Evolutionary conservation across 2,888 invertebrate species (phyloP).

Genomic region (Mactromeris polynyma): DNA sequence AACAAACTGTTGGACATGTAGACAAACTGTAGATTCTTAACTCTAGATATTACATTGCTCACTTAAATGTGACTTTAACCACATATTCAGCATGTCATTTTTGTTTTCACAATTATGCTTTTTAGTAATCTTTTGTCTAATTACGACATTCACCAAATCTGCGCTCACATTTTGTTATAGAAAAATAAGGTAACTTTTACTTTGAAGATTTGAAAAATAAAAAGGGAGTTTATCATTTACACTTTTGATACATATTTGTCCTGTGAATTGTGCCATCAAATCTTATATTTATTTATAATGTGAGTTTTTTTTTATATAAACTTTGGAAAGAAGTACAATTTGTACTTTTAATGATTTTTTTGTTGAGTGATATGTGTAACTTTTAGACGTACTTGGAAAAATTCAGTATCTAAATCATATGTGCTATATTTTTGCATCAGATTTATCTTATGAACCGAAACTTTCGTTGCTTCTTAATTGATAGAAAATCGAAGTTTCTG

Average conservation of each 20-base stretch:
- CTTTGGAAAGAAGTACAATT: background rate
- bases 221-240: background rate
- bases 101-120: background rate
- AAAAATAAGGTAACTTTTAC: background rate
- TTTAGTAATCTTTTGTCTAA: background rate
- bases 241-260: background rate
- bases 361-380: background rate
- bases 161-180: background rate
- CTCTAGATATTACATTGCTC: too few relatives aligned
- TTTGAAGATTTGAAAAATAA: background rate
- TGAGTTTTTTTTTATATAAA: background rate
- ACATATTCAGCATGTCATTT: background rate
- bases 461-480: too few relatives aligned
- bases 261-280: background rate
- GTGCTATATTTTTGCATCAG: too few relatives aligned
- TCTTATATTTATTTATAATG: background rate
- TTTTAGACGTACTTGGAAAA: too few relatives aligned
- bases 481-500: too few relatives aligned
- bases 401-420: too few relatives aligned
- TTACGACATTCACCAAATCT: background rate
- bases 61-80: background rate
- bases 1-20: too few relatives aligned
- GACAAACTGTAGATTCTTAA: too few relatives aligned
- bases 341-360: background rate
- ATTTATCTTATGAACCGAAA: too few relatives aligned